Percentiles rank a stretch among this genome's conserved stretches.
phyloP scores from a whole-genome alignment of 2,797 vertebrate species.

The Xenops minutus region DNA sequence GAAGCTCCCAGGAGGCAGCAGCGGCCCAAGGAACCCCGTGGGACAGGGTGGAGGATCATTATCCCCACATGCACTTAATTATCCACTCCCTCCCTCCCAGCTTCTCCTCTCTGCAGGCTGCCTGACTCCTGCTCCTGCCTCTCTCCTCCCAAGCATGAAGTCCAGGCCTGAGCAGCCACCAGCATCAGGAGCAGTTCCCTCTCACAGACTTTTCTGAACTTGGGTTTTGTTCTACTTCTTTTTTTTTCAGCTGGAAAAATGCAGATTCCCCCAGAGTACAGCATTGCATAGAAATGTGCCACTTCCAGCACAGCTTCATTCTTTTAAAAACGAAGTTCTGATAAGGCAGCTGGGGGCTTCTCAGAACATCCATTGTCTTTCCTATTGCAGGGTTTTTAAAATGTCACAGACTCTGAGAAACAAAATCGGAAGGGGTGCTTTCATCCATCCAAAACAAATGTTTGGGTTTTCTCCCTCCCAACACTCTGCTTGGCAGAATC shows the following conservation, averaged over 20 bases:
- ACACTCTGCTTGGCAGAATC: slow-evolving; percentile 9
- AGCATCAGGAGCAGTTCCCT: neutral
- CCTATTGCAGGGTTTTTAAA: neutral
- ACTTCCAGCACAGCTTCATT: neutral
- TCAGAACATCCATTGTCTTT: slow-evolving; percentile 15
- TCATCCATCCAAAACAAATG: slow-evolving; percentile 43
- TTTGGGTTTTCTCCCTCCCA: neutral
- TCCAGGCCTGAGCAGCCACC: neutral
- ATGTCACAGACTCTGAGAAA: neutral
- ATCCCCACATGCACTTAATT: neutral
- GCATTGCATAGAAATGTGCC: neutral
- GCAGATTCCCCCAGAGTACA: neutral
- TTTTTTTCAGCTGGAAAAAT: neutral
- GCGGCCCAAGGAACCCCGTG: accelerated
- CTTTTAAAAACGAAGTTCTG: neutral
- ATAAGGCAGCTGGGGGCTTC: slow-evolving; percentile 21
- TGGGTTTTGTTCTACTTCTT: neutral
- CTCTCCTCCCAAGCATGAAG: neutral
- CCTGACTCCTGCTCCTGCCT: neutral
- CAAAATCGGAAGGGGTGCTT: neutral
- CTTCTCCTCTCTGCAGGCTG: neutral
- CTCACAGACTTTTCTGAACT: neutral
- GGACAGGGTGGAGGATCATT: neutral
- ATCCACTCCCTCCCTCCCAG: neutral
- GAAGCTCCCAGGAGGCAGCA: neutral